Evolutionary conservation across 1,140 invertebrate species (phyloP), one percentile per base, ranked within the genome.

Genomic region (Drosophila ananassae): DNA sequence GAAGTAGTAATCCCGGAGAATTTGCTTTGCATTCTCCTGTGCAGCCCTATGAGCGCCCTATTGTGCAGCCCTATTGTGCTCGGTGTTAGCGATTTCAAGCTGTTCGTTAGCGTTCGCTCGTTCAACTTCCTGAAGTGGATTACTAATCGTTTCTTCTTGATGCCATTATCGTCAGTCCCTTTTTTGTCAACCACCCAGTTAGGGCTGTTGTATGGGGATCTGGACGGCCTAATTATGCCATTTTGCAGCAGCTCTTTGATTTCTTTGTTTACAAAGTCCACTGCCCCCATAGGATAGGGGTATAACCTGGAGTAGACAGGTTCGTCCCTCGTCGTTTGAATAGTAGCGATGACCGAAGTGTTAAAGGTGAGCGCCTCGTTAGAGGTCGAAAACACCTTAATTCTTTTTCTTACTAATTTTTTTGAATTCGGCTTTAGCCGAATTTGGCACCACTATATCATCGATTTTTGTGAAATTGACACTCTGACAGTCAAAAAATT

Each of bases 391-490:
- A 55, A 63, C 39, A 13, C 44, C 30, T 63, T 41, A 28, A 30
- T 47, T 48, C 21, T 48, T 34, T 28, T 59, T n/a, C n/a, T n/a
- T n/a, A n/a, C 4, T 37, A 10, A 50, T 10, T 34, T 48, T 59
- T 34, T 59, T 59, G 21, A 59, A 50, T 50, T 63, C 44, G 5
- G 39, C 32, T 48, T 62, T 54, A n/a, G 53, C 30, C 39, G 52
- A 34, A 21, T 3, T 44, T 63, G 52, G 52, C 12, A 56, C 53
- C 10, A 50, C 46, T 56, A 64, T 63, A 10, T 55, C 60, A 28
- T 62, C n/a, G 28, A 62, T 39, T 39, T 48, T 62, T n/a, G 51
- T 62, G 39, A 53, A 62, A 47, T 54, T 62, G 7, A 62, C 51
- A 10, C 41, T 55, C 30, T 64, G 10, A 22, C 53, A 56, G 22